Conservation (phyloP, 1,140 invertebrate genomes). For the Zaprionus ghesquierei region DNA sequence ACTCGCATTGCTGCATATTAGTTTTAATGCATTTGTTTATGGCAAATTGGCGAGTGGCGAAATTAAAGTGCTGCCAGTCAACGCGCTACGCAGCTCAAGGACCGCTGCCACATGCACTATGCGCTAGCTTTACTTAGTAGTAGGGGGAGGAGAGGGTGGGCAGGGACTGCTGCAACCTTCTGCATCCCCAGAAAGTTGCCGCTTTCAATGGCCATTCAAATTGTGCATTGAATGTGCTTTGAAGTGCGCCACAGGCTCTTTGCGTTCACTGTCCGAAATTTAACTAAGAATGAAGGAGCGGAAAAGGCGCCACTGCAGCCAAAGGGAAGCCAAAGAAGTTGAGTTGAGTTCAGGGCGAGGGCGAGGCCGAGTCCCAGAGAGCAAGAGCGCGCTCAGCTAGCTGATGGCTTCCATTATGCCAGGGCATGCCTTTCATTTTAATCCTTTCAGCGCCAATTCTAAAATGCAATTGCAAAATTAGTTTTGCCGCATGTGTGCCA, state of each 20-base stretch:
- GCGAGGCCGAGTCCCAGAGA: too few species aligned
- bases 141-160: too few species aligned
- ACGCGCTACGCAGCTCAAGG: neutral
- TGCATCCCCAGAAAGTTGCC: neutral
- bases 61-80: conserved; percentile 24
- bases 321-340: neutral
- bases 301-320: neutral
- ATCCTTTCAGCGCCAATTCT: conserved; percentile 68
- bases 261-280: conserved; percentile 12
- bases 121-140: conserved; percentile 3
- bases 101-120: neutral
- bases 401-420: conserved; percentile 56
- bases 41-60: conserved; percentile 6
- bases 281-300: conserved; percentile 7
- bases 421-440: conserved; percentile 63
- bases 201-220: conserved; percentile 38
- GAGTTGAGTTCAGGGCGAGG: too few species aligned
- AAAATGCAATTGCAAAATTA: conserved; percentile 72
- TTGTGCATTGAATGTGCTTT: conserved; percentile 45
- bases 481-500: conserved; percentile 41
- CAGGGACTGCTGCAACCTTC: too few species aligned
- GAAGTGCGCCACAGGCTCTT: conserved; percentile 20
- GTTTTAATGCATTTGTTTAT: conserved; percentile 32
- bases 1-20: neutral
- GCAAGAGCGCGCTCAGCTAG: neutral